Conservation (phyloP, 2,113 vertebrate genomes). For the Narcine bancroftii region DNA sequence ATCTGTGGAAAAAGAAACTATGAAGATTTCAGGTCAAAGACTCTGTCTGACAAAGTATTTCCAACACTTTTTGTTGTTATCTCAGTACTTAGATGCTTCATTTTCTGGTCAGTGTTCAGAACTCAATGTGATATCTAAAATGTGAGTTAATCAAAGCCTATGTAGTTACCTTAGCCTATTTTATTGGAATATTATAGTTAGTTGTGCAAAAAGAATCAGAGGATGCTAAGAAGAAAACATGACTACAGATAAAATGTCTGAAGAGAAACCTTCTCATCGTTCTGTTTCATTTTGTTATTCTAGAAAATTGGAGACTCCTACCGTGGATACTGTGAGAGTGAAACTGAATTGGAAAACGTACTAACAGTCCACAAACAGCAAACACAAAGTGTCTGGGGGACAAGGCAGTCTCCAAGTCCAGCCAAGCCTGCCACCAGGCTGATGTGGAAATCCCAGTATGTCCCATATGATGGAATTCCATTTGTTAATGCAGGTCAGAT, state of each 20-base stretch:
- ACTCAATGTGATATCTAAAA: not conserved
- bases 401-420: slow-evolving; percentile 69
- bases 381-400: slow-evolving; percentile 70
- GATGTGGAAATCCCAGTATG: slow-evolving; percentile 80
- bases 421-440: slow-evolving; percentile 70
- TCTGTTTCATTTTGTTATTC: slow-evolving; percentile 23
- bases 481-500: slow-evolving; percentile 74
- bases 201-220: not conserved
- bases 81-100: not conserved
- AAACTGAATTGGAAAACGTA: slow-evolving; percentile 66
- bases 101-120: not conserved
- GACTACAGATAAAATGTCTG: not conserved
- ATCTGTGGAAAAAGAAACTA: no score
- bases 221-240: not conserved
- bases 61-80: no score
- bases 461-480: slow-evolving; percentile 74
- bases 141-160: no score
- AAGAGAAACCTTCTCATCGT: not conserved
- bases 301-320: slow-evolving; percentile 79
- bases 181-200: not conserved
- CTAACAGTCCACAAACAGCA: slow-evolving; percentile 71
- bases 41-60: no score
- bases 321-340: slow-evolving; percentile 68
- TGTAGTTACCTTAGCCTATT: not conserved
- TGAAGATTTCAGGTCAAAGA: no score